Conservation (phyloP, 2,797 vertebrate species). For the Borostomias antarcticus region DNA sequence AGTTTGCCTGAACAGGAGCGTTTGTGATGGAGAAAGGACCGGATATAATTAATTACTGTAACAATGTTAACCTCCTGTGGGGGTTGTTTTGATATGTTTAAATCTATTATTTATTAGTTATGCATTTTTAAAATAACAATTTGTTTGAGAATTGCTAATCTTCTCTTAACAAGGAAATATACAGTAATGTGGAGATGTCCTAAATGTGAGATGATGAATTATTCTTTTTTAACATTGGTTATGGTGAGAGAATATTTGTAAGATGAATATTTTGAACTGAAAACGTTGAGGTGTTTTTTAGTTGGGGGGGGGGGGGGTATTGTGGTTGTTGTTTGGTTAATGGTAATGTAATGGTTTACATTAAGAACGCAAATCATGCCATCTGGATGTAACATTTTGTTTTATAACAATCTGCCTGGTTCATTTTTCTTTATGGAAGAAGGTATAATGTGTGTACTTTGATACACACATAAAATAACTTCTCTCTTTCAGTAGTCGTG, state of each 20-base stretch:
- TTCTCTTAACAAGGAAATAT: conserved; percentile 38
- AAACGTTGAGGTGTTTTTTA: conserved; percentile 32
- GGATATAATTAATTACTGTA: conserved; percentile 64
- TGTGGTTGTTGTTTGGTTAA: too few species aligned
- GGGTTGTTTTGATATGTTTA: conserved; percentile 72
- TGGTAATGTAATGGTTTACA: conserved; percentile 12
- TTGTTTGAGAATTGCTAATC: conserved; percentile 59
- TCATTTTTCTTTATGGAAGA: neutral
- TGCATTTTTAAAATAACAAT: conserved; percentile 64
- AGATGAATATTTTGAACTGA: conserved; percentile 29
- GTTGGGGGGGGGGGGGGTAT: conserved; percentile 10
- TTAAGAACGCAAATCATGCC: conserved; percentile 8
- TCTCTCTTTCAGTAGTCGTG: neutral
- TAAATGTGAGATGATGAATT: conserved; percentile 34
- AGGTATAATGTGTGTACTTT: neutral
- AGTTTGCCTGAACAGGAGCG: conserved; percentile 22
- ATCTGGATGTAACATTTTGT: too few species aligned
- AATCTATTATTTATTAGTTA: conserved; percentile 80
- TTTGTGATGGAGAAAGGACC: conserved; percentile 31
- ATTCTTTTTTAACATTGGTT: conserved; percentile 19
- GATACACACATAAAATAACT: neutral
- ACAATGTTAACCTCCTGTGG: conserved; percentile 54
- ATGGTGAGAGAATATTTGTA: conserved; percentile 29
- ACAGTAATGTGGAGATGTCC: conserved; percentile 45
- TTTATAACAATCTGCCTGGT: too few species aligned